These are phyloP conservation scores for Luscinia megarhynchos DNA, from an alignment of 2,797 vertebrate genomes.

Conservation along the genomic window DNA sequence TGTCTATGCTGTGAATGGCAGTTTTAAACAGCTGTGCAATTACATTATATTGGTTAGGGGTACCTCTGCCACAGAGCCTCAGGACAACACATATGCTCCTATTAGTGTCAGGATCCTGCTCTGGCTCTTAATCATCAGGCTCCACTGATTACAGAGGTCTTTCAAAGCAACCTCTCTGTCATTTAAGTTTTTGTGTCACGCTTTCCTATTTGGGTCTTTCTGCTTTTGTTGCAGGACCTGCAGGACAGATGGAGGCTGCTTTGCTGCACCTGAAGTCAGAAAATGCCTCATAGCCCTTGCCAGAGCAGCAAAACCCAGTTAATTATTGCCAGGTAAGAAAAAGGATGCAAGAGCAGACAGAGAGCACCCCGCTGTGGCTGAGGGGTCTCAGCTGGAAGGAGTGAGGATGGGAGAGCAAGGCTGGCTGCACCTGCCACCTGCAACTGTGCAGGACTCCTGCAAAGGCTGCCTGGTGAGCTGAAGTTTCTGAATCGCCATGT, in stretches of 20 bases:
- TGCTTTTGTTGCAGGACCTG: background rate
- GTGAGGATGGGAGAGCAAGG: background rate
- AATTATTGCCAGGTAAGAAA: background rate
- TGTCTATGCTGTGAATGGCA: slow-evolving; percentile 6
- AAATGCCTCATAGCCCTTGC: background rate
- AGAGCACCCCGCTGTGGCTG: background rate
- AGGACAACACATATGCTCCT: slow-evolving; percentile 23
- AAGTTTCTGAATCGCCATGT: background rate
- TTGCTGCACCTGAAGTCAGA: background rate
- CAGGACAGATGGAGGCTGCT: background rate
- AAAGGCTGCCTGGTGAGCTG: background rate
- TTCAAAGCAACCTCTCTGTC: background rate
- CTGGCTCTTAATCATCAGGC: slow-evolving; percentile 9
- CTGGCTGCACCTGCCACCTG: background rate
- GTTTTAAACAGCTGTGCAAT: slow-evolving; percentile 54
- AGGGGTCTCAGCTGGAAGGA: background rate
- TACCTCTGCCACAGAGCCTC: slow-evolving; percentile 9
- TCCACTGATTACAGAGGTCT: background rate
- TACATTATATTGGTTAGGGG: background rate
- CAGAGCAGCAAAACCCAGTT: background rate
- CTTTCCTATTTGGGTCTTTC: background rate
- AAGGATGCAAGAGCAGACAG: background rate
- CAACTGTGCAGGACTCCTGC: background rate
- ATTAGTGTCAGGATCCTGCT: background rate
- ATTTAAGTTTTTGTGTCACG: background rate